A percentile compares a stretch with the other conserved stretches of the same genome.
Conservation (phyloP, 2,888 invertebrate species). For the Eretmocerus hayati region DNA sequence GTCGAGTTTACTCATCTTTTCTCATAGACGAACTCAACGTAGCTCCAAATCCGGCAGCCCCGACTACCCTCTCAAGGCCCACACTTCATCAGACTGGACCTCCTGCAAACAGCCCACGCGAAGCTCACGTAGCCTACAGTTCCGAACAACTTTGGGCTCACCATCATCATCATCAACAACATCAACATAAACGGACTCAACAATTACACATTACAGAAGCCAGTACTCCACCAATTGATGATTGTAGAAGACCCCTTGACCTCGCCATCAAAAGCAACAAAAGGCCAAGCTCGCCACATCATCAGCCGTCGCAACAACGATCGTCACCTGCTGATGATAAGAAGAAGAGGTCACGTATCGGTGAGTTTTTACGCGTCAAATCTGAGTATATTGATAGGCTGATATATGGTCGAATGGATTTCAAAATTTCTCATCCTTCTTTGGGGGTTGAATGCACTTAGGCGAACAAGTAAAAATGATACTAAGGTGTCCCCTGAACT, state of each 20-base stretch:
- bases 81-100: neutral
- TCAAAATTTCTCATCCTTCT: no score
- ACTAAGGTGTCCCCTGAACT: no score
- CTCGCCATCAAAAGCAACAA: neutral
- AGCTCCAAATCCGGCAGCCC: neutral
- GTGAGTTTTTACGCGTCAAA: conserved; percentile 4
- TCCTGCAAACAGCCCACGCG: conserved; percentile 16
- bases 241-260: conserved; percentile 6
- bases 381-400: neutral
- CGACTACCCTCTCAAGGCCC: neutral
- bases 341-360: conserved; percentile 11
- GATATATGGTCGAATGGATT: neutral
- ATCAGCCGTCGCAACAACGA: no score
- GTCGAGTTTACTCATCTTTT: conserved; percentile 12
- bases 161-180: neutral
- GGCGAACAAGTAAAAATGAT: no score
- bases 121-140: conserved; percentile 10
- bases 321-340: no score
- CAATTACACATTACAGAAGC: no score
- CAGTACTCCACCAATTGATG: no score
- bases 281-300: no score
- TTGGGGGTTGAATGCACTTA: no score
- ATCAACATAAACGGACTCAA: neutral
- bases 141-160: neutral
- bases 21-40: conserved; percentile 10